These are phyloP conservation scores for Drosophila subquinaria DNA, from an alignment of 2,888 invertebrate genomes.

Conservation along the genomic window DNA sequence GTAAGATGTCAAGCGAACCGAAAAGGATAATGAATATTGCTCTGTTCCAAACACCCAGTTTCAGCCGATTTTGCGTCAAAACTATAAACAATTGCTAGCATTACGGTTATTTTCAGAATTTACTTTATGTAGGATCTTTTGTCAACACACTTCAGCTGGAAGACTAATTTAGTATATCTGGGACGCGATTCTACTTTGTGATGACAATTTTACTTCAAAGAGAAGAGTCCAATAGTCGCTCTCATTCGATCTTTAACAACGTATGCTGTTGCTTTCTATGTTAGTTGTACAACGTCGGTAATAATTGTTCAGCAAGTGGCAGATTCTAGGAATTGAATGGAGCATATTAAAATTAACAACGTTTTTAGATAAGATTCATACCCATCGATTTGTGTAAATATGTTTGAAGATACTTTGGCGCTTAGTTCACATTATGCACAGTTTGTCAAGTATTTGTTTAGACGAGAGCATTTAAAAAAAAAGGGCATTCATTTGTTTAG, in stretches of 20 bases:
- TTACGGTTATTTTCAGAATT: background rate
- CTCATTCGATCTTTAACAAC: background rate
- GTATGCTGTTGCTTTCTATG: conserved; percentile 8
- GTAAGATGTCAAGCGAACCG: conserved; percentile 32
- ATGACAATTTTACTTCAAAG: conserved; percentile 28
- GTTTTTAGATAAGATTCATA: background rate
- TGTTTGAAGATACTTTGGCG: background rate
- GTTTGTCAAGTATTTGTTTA: background rate
- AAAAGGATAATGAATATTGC: conserved; percentile 2
- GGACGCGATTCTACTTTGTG: conserved; percentile 34
- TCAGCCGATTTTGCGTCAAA: conserved; percentile 15
- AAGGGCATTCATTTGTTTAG: too few species aligned
- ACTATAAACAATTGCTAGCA: conserved; percentile 3
- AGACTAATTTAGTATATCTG: background rate
- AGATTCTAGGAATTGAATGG: background rate
- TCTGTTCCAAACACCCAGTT: conserved; percentile 15
- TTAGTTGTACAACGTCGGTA: conserved; percentile 33
- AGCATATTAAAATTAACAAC: background rate
- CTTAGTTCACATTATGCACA: background rate
- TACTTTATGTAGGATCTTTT: background rate
- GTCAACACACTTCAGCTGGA: background rate
- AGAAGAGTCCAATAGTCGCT: conserved; percentile 5
- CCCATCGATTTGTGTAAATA: conserved; percentile 6
- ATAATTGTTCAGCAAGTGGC: background rate
- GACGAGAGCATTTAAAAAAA: background rate